Evolutionary conservation across 92 coral and sea anemone species (phyloP).

Genomic region (Umimayanthus kanabou): DNA sequence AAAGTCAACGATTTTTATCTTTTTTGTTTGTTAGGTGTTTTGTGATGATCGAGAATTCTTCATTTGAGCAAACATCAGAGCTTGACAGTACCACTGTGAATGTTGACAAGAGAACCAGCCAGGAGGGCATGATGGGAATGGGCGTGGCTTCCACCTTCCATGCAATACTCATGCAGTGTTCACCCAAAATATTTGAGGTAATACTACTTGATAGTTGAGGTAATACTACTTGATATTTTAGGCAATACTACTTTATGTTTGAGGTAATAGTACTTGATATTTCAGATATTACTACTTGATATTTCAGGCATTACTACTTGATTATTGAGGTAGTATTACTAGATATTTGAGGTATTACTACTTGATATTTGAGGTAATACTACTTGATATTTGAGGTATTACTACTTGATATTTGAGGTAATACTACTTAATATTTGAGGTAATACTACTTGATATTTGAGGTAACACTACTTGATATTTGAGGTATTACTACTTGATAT

Average conservation of each 20-base stretch:
- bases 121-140: constrained; percentile 98
- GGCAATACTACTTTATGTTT: constrained; percentile 45
- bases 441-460: constrained; percentile 55
- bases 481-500: too few relatives aligned
- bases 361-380: constrained; percentile 74
- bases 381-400: neutral
- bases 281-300: too few relatives aligned
- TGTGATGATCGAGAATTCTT: constrained; percentile 96
- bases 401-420: constrained; percentile 74
- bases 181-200: constrained; percentile 95
- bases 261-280: constrained; percentile 54
- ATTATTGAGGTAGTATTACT: constrained; percentile 59
- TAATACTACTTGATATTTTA: too few relatives aligned
- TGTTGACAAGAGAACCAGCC: constrained; percentile 86
- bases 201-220: neutral
- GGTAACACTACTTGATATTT: constrained; percentile 45
- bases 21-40: constrained; percentile 72
- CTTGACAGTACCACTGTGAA: constrained; percentile 77
- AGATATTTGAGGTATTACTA: too few relatives aligned
- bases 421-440: neutral
- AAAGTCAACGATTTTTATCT: neutral
- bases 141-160: constrained; percentile 98
- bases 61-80: constrained; percentile 91
- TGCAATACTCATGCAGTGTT: constrained; percentile 95
- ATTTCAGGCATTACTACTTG: too few relatives aligned